Evolutionary conservation across 2,888 invertebrate species (phyloP), one percentile per base, ranked within the genome.

Genomic region (Zeuzera pyrina): DNA sequence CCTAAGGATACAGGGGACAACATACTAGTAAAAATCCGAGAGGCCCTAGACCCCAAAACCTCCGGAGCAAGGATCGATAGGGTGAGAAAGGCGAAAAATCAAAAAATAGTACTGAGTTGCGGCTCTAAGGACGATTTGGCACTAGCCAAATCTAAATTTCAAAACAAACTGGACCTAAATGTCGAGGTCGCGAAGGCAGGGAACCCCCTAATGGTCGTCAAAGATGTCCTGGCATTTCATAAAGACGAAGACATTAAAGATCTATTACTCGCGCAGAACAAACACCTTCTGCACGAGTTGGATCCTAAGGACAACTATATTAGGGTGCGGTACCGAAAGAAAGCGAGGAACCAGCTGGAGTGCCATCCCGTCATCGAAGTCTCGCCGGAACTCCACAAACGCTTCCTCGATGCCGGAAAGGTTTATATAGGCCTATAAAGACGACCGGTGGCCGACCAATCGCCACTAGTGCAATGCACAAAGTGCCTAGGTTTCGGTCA

Each of bases 311-410:
- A 45, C 10, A 3, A 12, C 1, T 22, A 7, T 0, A 14, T 43
- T 0, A 24, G 31, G 2, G 41, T 47, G 0, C 15, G 30, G 1
- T 51, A 45, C 29, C 32, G 50, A 7, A 43, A 44, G 16, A 26
- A 25, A 10, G 42, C 49, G 1, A 15, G 52, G 0, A 53, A 53
- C 34, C 27, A 22, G 0, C 41, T 36, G 0, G 28, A 44, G 7
- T 40, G 40, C 14, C 43, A 51, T 12, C 34, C 37, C 1, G 35
- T 56, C 0, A 3, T 49, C 1, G 43, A 46, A 16, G 35, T 51
- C 1, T 43, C 45, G 0, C 47, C 47, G 0, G 0, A 1, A 2
- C 10, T 50, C 0, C 39, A 41, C 19, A 36, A 36, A 12, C 14
- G 31, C 3, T 14, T 48, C 1, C 13, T 37, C 1, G n/a, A 12